Percentiles rank a stretch among this genome's conserved stretches.
Evolutionary conservation across 2,797 vertebrate species (phyloP).

Genomic region (Lutjanus argentimaculatus): DNA sequence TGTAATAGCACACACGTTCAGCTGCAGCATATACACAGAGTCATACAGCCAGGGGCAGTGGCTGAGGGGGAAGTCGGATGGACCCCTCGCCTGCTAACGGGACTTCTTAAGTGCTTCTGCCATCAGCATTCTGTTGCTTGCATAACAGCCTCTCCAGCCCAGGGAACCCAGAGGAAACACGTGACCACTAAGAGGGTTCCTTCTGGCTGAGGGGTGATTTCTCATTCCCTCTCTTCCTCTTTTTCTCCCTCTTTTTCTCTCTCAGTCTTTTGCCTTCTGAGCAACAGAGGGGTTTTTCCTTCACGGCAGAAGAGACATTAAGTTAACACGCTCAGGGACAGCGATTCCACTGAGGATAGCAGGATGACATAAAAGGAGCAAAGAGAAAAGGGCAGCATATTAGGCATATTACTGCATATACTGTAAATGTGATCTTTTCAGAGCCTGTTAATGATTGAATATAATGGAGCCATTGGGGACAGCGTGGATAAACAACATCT

Average conservation of each 20-base stretch:
- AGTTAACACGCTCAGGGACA: conserved; percentile 25
- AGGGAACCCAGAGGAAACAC: conserved; percentile 57
- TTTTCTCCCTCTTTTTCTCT: background rate
- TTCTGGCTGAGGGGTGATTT: conserved; percentile 51
- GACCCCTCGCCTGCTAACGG: conserved; percentile 43
- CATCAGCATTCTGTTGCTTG: conserved; percentile 72
- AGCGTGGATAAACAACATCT: conserved; percentile 50
- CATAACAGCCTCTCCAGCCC: conserved; percentile 58
- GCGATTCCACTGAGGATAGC: conserved; percentile 12
- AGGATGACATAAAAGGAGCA: conserved; percentile 12
- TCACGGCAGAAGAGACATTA: conserved; percentile 21
- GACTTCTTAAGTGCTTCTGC: conserved; percentile 73
- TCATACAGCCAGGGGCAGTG: conserved; percentile 40
- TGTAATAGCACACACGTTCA: conserved; percentile 41
- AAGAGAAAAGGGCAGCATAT: background rate
- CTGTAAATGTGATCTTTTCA: conserved; percentile 36
- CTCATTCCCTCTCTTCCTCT: conserved; percentile 43
- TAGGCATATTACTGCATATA: background rate
- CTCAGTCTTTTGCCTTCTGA: conserved; percentile 8
- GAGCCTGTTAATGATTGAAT: conserved; percentile 49
- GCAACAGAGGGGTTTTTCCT: conserved; percentile 41
- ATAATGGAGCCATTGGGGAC: conserved; percentile 11
- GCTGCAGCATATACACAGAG: conserved; percentile 29
- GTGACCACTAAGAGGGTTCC: conserved; percentile 61
- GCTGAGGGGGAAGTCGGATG: conserved; percentile 41